These are phyloP conservation scores for Montipora capricornis DNA, from an alignment of 64 coral and sea anemone species.

Conservation along the genomic window DNA sequence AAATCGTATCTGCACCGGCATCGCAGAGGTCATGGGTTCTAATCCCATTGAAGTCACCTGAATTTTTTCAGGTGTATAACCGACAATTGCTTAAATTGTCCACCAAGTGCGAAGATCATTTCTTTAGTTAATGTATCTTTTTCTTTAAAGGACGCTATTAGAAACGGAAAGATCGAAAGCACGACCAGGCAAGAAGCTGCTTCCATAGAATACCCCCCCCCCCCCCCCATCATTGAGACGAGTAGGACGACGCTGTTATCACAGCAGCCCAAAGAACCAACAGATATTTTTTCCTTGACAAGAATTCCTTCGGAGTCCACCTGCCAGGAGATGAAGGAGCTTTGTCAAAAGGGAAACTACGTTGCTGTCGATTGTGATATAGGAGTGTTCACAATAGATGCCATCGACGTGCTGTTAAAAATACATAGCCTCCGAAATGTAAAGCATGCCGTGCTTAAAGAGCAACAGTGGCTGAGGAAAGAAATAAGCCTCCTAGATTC, in stretches of 20 bases:
- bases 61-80: too few relatives aligned
- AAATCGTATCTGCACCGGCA: conserved; percentile 5
- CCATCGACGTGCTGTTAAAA: conserved; percentile 19
- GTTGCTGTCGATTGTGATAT: conserved; percentile 32
- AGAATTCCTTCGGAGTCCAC: conserved; percentile 37
- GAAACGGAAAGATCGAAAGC: conserved; percentile 8
- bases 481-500: conserved; percentile 15
- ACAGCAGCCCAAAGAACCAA: background rate
- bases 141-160: background rate
- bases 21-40: too few relatives aligned
- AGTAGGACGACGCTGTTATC: background rate
- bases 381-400: conserved; percentile 38
- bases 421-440: conserved; percentile 49
- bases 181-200: background rate
- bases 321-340: conserved; percentile 49
- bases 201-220: too few relatives aligned
- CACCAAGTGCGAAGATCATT: too few relatives aligned
- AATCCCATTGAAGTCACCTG: too few relatives aligned
- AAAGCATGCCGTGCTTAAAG: conserved; percentile 28
- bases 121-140: too few relatives aligned
- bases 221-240: background rate
- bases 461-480: conserved; percentile 48
- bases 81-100: too few relatives aligned
- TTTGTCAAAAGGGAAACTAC: conserved; percentile 31
- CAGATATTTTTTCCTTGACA: conserved; percentile 19